These are phyloP conservation scores for Sebastes nivosus DNA, from an alignment of 2,797 vertebrate genomes.

Conservation along the genomic window DNA sequence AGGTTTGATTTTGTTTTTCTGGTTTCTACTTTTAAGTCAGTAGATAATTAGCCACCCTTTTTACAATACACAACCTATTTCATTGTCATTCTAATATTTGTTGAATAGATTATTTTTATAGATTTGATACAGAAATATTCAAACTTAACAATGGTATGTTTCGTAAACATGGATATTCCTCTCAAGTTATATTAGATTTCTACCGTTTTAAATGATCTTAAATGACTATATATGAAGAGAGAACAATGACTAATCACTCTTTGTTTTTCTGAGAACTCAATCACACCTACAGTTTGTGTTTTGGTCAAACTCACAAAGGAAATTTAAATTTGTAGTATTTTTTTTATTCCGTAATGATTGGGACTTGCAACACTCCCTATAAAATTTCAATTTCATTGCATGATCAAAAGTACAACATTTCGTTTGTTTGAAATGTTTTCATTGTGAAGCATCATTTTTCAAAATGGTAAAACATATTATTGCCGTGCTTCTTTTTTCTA, in stretches of 20 bases:
- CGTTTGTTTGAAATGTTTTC: no score
- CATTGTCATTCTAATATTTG: not conserved
- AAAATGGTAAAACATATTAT: no score
- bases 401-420: no score
- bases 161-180: not conserved
- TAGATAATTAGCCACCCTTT: not conserved
- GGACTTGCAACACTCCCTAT: not conserved
- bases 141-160: not conserved
- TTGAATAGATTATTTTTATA: not conserved
- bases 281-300: not conserved
- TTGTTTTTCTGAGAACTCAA: no score
- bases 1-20: not conserved
- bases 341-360: not conserved
- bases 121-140: not conserved
- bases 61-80: not conserved
- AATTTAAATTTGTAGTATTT: no score
- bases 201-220: no score
- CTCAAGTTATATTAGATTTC: not conserved
- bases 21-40: not conserved
- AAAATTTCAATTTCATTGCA: not conserved
- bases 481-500: no score
- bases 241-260: not conserved
- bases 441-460: no score
- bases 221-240: not conserved
- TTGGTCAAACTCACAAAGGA: no score